A percentile compares a stretch with the other conserved stretches of the same genome.
Evolutionary conservation across 2,113 vertebrate species (phyloP).

Genomic region (Lynx canadensis): DNA sequence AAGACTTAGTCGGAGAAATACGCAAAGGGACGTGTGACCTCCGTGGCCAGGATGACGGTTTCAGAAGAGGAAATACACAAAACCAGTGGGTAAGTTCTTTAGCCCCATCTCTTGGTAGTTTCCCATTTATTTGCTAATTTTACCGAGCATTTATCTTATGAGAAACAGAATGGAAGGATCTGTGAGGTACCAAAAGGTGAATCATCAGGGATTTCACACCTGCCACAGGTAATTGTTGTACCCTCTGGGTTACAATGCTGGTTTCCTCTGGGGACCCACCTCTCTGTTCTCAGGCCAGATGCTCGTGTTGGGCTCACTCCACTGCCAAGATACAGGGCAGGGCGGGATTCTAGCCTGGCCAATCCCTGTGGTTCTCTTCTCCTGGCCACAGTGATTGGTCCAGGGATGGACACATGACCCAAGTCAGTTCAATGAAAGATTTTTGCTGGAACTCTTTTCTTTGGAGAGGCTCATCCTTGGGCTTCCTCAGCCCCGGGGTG

Average conservation of each 20-base stretch:
- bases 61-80: not conserved
- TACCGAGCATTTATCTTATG: not conserved
- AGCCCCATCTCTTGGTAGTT: not conserved
- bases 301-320: not conserved
- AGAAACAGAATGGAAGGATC: not conserved
- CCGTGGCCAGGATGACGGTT: fast-evolving
- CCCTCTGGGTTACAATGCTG: not conserved
- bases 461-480: not conserved
- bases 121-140: not conserved
- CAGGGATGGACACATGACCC: not conserved
- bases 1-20: not conserved
- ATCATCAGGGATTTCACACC: not conserved
- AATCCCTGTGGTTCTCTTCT: not conserved
- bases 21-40: not conserved
- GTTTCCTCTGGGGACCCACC: not conserved
- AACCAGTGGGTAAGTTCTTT: not conserved
- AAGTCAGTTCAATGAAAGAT: not conserved
- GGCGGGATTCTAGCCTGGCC: not conserved
- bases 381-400: not conserved
- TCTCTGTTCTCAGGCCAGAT: not conserved
- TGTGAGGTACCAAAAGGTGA: not conserved
- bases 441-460: not conserved
- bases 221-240: fast-evolving
- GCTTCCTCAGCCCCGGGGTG: not conserved
- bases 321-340: not conserved